Conservation (phyloP, 2,797 vertebrate species). For the Crocidura indochinensis region DNA sequence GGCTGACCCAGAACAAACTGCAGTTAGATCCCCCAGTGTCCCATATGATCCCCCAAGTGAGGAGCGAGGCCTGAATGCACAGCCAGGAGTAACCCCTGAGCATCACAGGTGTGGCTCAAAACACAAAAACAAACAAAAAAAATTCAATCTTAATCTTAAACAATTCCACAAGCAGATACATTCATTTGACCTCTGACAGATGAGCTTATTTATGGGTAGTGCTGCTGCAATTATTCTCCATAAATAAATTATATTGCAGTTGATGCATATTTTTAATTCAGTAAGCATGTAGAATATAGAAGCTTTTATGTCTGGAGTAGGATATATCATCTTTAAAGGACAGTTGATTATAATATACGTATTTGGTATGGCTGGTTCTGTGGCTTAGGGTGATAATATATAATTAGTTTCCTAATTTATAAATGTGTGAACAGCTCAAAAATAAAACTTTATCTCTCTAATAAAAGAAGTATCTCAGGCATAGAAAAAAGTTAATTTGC, state of each 20-base stretch:
- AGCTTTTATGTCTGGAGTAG: background rate
- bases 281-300: background rate
- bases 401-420: background rate
- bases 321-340: background rate
- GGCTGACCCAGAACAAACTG: too few species aligned
- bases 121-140: too few species aligned
- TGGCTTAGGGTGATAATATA: background rate
- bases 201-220: background rate
- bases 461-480: background rate
- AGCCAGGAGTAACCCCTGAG: too few species aligned
- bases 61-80: too few species aligned
- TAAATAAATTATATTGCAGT: background rate
- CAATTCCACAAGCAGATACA: background rate
- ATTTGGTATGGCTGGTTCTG: background rate
- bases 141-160: background rate
- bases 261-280: background rate
- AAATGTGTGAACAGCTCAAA: background rate
- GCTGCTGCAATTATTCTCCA: background rate
- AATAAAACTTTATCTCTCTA: background rate
- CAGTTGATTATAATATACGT: rapidly evolving
- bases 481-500: background rate
- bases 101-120: too few species aligned
- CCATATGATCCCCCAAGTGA: too few species aligned
- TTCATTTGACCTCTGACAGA: background rate
- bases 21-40: too few species aligned